A percentile compares a stretch with the other conserved stretches of the same genome.
Conservation (phyloP, 2,888 invertebrate genomes). For the Galeopsomyia nigrocyanea region DNA sequence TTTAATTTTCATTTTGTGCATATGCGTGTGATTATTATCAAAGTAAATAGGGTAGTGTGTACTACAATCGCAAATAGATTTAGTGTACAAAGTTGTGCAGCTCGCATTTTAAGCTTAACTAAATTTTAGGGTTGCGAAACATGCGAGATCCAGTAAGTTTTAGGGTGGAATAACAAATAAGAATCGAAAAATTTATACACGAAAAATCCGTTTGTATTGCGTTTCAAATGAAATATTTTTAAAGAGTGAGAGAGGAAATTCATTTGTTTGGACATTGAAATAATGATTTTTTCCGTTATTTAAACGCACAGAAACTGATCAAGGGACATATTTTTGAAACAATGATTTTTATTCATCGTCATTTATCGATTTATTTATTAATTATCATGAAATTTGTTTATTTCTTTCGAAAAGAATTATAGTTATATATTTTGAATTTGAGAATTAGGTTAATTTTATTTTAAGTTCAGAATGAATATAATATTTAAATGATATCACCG, state of each 20-base stretch:
- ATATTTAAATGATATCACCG: neutral
- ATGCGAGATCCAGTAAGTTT: slow-evolving; percentile 17
- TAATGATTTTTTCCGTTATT: slow-evolving; percentile 16
- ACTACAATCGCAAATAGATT: slow-evolving; percentile 27
- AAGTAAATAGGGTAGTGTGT: slow-evolving; percentile 34
- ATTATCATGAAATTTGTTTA: slow-evolving; percentile 29
- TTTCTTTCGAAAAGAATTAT: slow-evolving; percentile 18
- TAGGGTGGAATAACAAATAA: slow-evolving; percentile 13
- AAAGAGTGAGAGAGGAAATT: slow-evolving; percentile 10
- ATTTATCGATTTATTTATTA: slow-evolving; percentile 41
- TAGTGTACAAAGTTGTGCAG: slow-evolving; percentile 46
- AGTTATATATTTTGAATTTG: slow-evolving; percentile 7
- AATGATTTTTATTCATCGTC: slow-evolving; percentile 34
- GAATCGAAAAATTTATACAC: slow-evolving; percentile 13
- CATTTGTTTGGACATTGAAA: slow-evolving; percentile 21
- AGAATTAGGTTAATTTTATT: slow-evolving; percentile 1
- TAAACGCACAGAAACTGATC: slow-evolving; percentile 14
- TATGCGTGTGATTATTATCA: slow-evolving; percentile 30
- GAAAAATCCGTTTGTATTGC: slow-evolving; percentile 16
- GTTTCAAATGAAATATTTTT: slow-evolving; percentile 24
- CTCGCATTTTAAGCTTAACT: slow-evolving; percentile 42
- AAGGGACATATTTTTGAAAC: slow-evolving; percentile 11
- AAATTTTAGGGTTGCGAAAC: slow-evolving; percentile 35
- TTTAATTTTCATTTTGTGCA: slow-evolving; percentile 30
- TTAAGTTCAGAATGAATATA: slow-evolving; percentile 18